Evolutionary conservation across 2,888 invertebrate species (phyloP), one percentile per base, ranked within the genome.

Genomic region (Sicus ferrugineus): DNA sequence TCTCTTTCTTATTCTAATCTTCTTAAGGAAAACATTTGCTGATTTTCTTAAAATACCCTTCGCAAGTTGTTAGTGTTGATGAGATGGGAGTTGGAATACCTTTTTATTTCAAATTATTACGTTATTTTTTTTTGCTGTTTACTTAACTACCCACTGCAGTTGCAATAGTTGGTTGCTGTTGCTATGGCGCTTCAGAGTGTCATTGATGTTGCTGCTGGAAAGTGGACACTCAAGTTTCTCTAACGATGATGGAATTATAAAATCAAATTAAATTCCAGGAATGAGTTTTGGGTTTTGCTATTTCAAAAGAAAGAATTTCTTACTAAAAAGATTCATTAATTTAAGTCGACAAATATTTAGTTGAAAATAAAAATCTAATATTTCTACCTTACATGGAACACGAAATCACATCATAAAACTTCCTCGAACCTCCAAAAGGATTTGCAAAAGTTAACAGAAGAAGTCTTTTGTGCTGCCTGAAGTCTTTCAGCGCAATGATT

Each of bases 171-270:
- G 9, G 14, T 9, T 14, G 38, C 7, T 38, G 38, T 38, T 38
- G 7, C 38, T 38, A 14, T 14, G 7, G 38, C 38, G 9, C 14
- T 38, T 38, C 9, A 7, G 7, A 38, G 9, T 14, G 38, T 14
- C 19, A 19, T 16, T 46, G 46, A 4, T 46, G 46, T 19, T 9
- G 46, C 46, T 46, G 46, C 46, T 46, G 46, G 19, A n/a, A 46
- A 46, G n/a, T 46, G 14, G 46, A 9, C 14, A 46, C n/a, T n/a
- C 14, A 46, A 3, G 3, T 9, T 26, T 23, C 54, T 54, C 28
- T 54, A 54, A 54, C 28, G 54, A 54, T 54, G 54, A 54, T 54
- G 2, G 28, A n/a, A n/a, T n/a, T n/a, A n/a, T n/a, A n/a, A n/a
- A n/a, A n/a, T n/a, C n/a, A n/a, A n/a, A n/a, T 38, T 38, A 38